Conservation (phyloP, 1,140 invertebrate species). For the Bombus superbus region DNA sequence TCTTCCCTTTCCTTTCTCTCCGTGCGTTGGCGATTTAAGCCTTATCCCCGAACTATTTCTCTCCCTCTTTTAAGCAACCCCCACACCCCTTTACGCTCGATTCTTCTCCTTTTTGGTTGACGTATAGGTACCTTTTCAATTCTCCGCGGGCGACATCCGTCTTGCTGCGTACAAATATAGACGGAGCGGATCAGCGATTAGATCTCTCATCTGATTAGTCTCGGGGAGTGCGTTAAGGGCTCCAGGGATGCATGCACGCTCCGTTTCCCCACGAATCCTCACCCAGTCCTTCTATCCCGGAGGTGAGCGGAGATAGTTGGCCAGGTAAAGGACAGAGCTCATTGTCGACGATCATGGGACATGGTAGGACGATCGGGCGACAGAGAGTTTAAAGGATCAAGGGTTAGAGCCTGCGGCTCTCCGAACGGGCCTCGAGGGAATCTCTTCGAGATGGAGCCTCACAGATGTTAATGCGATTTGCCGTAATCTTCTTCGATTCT, state of each 20-base stretch:
- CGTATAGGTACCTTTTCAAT: conserved; percentile 56
- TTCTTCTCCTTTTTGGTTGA: conserved; percentile 12
- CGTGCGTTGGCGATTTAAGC: conserved; percentile 60
- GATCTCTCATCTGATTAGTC: conserved; percentile 63
- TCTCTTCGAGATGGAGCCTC: conserved; percentile 1
- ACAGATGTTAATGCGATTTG: conserved; percentile 44
- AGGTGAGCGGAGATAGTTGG: not conserved
- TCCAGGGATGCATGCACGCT: conserved; percentile 47
- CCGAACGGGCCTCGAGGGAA: not conserved
- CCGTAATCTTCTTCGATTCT: conserved; percentile 43
- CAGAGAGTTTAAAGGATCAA: conserved; percentile 38
- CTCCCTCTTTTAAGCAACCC: not conserved
- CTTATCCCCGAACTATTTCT: conserved; percentile 31
- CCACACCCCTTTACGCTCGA: not conserved
- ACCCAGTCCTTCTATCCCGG: not conserved
- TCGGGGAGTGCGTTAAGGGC: conserved; percentile 50
- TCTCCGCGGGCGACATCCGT: conserved; percentile 51
- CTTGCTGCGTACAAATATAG: conserved; percentile 60
- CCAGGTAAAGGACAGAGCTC: conserved; percentile 7
- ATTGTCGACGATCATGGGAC: conserved; percentile 38
- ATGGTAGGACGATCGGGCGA: conserved; percentile 23
- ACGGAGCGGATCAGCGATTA: conserved; percentile 62
- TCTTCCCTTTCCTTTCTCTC: not conserved
- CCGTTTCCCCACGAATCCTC: conserved; percentile 21
- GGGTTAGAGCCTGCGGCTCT: conserved; percentile 6